These are phyloP conservation scores for Amphiprion clarkii DNA, from an alignment of 2,797 vertebrate species.

Conservation along the genomic window DNA sequence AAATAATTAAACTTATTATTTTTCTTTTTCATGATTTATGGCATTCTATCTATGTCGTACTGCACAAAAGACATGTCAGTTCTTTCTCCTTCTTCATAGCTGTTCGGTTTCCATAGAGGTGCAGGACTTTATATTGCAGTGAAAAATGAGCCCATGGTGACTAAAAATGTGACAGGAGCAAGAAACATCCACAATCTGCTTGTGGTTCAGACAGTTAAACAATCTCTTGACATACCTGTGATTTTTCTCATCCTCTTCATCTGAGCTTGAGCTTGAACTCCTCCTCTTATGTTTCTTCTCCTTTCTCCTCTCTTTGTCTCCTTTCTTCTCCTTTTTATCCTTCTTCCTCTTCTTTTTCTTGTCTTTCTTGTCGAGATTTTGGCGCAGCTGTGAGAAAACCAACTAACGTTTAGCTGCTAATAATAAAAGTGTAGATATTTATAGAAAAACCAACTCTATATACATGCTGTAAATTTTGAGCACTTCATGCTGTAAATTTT, in stretches of 20 bases:
- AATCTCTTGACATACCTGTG: slow-evolving; percentile 63
- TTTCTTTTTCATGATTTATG: too few relatives aligned
- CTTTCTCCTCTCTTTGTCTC: slow-evolving; percentile 87
- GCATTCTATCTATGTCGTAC: too few relatives aligned
- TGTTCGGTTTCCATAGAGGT: too few relatives aligned
- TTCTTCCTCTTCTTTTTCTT: slow-evolving; percentile 88
- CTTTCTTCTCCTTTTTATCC: slow-evolving; percentile 90
- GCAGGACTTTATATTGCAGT: too few relatives aligned
- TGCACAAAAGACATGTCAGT: too few relatives aligned
- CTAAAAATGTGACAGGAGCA: too few relatives aligned
- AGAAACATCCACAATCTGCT: too few relatives aligned
- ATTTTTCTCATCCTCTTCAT: slow-evolving; percentile 77
- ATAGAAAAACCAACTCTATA: neutral
- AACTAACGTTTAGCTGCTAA: neutral
- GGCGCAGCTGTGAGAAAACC: slow-evolving; percentile 86
- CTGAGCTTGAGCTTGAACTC: slow-evolving; percentile 81
- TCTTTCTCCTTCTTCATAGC: too few relatives aligned
- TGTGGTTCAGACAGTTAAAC: too few relatives aligned
- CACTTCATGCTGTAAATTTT: neutral
- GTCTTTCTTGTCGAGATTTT: slow-evolving; percentile 89
- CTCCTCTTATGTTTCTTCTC: slow-evolving; percentile 87
- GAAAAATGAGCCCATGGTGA: too few relatives aligned
- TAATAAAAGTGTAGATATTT: neutral
- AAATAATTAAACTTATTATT: too few relatives aligned
- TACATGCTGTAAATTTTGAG: neutral